Conservation (phyloP, 2,888 invertebrate genomes). For the Drosophila histrio region DNA sequence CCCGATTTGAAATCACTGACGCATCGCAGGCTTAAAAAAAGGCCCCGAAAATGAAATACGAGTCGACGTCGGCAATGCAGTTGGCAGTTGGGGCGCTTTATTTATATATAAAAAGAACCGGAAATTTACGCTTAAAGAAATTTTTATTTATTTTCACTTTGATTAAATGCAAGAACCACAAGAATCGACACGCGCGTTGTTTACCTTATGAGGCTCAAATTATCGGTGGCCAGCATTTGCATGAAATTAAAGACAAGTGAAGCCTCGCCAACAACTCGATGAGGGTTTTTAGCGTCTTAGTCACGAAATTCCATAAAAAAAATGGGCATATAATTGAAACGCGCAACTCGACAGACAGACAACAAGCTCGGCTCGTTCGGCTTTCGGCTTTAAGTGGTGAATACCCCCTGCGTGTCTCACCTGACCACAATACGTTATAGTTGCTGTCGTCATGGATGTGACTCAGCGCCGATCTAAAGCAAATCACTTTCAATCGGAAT, state of each 20-base stretch:
- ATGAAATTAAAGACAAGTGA: constrained; percentile 60
- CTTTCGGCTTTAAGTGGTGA: constrained; percentile 18
- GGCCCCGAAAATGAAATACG: constrained; percentile 49
- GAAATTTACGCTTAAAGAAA: constrained; percentile 63
- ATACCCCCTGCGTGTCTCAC: constrained; percentile 24
- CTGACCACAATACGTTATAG: constrained; percentile 10
- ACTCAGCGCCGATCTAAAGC: constrained; percentile 38
- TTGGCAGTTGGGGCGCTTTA: constrained; percentile 47
- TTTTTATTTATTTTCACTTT: constrained; percentile 71
- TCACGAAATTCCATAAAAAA: constrained; percentile 65
- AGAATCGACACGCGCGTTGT: constrained; percentile 68
- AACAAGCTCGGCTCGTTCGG: constrained; percentile 8
- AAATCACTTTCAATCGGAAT: constrained; percentile 32
- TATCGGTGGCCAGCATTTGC: constrained; percentile 53
- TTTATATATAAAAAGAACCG: constrained; percentile 71
- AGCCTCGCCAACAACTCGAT: constrained; percentile 17
- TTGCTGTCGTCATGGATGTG: constrained; percentile 38
- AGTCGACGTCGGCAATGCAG: constrained; percentile 45
- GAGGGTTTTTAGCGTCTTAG: constrained; percentile 61
- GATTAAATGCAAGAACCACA: constrained; percentile 70
- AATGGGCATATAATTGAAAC: constrained; percentile 34
- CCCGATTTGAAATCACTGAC: constrained; percentile 39
- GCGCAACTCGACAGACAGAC: constrained; percentile 23
- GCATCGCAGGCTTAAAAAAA: constrained; percentile 26
- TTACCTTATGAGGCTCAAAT: constrained; percentile 57